Conservation (phyloP, 2,113 vertebrate species). For the Corythoichthys haematopterus region DNA sequence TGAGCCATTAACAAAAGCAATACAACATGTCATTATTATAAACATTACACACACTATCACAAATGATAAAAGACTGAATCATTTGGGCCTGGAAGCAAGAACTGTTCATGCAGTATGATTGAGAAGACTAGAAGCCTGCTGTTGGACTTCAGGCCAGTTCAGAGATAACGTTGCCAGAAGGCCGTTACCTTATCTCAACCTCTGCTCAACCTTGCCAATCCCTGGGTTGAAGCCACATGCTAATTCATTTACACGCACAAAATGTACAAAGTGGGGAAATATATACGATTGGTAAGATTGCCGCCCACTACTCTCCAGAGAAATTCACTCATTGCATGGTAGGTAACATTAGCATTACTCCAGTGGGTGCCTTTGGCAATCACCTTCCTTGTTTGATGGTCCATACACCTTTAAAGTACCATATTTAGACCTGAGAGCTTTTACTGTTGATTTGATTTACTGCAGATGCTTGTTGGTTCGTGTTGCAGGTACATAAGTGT, state of each 20-base stretch:
- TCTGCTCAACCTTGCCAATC: conserved; percentile 25
- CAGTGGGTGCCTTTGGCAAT: no score
- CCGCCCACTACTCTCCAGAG: neutral
- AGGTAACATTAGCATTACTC: no score
- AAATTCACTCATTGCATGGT: neutral
- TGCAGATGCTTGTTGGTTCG: no score
- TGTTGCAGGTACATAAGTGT: no score
- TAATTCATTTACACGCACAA: conserved; percentile 16
- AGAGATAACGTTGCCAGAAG: conserved; percentile 30
- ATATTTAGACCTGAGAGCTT: no score
- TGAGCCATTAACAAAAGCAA: no score
- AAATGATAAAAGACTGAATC: conserved; percentile 49
- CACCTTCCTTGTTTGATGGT: no score
- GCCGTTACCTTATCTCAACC: conserved; percentile 42
- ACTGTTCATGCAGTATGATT: conserved; percentile 33
- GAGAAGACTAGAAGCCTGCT: conserved; percentile 26
- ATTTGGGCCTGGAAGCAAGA: conserved; percentile 33
- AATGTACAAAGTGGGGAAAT: conserved; percentile 6
- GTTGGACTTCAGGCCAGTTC: conserved; percentile 26
- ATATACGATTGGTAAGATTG: neutral
- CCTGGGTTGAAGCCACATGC: conserved; percentile 14
- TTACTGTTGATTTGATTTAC: no score
- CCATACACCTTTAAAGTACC: no score
- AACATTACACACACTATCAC: conserved; percentile 41
- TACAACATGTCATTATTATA: no score